phyloP scores from a whole-genome alignment of 2,797 vertebrate genomes.

The Xenops minutus region DNA sequence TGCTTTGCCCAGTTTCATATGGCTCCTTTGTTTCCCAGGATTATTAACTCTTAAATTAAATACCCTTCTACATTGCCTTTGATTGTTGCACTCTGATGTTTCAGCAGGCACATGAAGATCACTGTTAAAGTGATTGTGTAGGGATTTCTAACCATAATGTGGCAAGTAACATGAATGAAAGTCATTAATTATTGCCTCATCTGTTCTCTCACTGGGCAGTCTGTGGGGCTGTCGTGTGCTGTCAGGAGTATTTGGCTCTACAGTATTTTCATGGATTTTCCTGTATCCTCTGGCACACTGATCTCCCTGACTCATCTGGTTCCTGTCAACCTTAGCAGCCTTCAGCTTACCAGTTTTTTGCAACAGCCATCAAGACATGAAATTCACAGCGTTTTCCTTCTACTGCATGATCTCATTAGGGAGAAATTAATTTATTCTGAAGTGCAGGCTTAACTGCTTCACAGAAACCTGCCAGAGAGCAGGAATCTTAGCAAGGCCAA shows the following conservation, averaged over 20 bases:
- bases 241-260: background rate
- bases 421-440: background rate
- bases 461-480: background rate
- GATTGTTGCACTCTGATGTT: background rate
- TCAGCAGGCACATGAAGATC: background rate
- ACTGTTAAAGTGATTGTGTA: background rate
- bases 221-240: background rate
- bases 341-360: background rate
- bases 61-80: background rate
- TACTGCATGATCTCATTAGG: background rate
- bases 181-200: background rate
- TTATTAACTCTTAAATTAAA: background rate
- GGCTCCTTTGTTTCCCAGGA: background rate
- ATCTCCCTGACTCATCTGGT: background rate
- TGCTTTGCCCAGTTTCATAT: background rate
- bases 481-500: background rate
- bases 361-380: background rate
- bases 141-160: background rate
- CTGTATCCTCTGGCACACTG: background rate
- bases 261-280: background rate
- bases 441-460: background rate
- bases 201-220: background rate
- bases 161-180: background rate
- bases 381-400: background rate
- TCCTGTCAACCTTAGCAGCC: background rate